Base-by-base conservation (phyloP, 2,113 vertebrate genomes). In the Mesitornis unicolor region DNA sequence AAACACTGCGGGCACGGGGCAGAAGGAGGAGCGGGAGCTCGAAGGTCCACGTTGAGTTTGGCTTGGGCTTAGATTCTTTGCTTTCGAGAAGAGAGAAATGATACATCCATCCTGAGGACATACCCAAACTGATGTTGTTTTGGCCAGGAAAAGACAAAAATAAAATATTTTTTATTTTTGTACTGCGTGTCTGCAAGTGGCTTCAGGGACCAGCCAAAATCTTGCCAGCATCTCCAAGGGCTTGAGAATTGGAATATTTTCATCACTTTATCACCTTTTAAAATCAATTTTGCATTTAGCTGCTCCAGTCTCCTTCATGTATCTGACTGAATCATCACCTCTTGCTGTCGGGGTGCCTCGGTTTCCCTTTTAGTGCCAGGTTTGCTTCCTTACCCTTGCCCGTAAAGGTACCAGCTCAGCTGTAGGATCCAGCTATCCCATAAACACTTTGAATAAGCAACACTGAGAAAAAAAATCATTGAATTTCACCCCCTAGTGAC, bases 401-500 rank as follows among this genome's bases (percentile, higher is more conserved):
- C 7, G 1, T 38, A 13, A 42, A 38, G 64, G 38, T 29, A 51
- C 13, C 42, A 42, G 33, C 18, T 60, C 47, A 8, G 22, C 31
- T 36, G n/a, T 16, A 48, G 38, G n/a, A 38, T 51, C 25, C 33
- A 42, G 48, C 13, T 2, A 1, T 16, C 13, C 20, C 13, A 15
- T 16, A n/a, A 74, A 16, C 36, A 35, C 43, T 33, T 57, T 2
- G 0, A 21, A 59, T 48, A 60, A 59, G 26, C 18, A 15, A 31
- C 15, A 4, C 1, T 7, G 70, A 57, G 38, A 35, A 73, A 71
- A 16, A 1, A 61, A 15, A 1, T 0, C 12, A 5, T 18, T 22
- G 8, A 16, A 51, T 45, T 25, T 67, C 45, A 29, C 14, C 12
- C 24, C 48, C 40, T 28, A 42, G 63, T 35, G 50, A 13, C 0